These are phyloP conservation scores for Pseudachorutes palmiensis DNA, from an alignment of 1,140 invertebrate genomes.

Conservation along the genomic window DNA sequence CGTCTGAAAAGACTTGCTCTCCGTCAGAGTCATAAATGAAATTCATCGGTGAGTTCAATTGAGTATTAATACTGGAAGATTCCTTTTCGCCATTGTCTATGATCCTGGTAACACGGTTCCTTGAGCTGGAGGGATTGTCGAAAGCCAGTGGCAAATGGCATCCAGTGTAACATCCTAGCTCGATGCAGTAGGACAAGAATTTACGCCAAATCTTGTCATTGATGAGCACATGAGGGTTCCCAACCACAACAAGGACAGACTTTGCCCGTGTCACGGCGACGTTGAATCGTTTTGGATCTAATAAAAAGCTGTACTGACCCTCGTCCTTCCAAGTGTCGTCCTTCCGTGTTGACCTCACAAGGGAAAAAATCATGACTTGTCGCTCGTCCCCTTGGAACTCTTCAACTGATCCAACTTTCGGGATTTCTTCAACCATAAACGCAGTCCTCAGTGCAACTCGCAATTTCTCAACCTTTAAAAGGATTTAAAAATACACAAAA, in stretches of 20 bases:
- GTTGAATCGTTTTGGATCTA: slow-evolving; percentile 74
- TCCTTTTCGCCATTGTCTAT: too few species aligned
- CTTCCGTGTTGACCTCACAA: slow-evolving; percentile 58
- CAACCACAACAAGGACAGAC: slow-evolving; percentile 68
- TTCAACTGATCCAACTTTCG: slow-evolving; percentile 87
- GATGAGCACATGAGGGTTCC: slow-evolving; percentile 66
- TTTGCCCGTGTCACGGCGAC: slow-evolving; percentile 77
- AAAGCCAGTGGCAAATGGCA: slow-evolving; percentile 49
- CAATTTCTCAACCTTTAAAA: slow-evolving; percentile 63
- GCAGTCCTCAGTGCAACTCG: slow-evolving; percentile 44
- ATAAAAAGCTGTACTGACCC: slow-evolving; percentile 60
- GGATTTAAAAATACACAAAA: too few species aligned
- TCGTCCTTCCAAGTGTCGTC: slow-evolving; percentile 49
- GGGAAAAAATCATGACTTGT: slow-evolving; percentile 74
- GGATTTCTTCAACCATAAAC: slow-evolving; percentile 57
- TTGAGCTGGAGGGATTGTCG: too few species aligned
- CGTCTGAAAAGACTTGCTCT: too few species aligned
- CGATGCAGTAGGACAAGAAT: slow-evolving; percentile 57
- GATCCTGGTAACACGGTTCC: too few species aligned
- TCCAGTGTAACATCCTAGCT: slow-evolving; percentile 57
- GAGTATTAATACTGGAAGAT: too few species aligned
- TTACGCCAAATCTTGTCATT: slow-evolving; percentile 62
- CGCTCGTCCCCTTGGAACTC: slow-evolving; percentile 93
- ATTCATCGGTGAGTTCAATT: too few species aligned
- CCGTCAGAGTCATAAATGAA: too few species aligned